Evolutionary conservation across 2,113 vertebrate species (phyloP), one percentile per base, ranked within the genome.

Genomic region (Callipepla californica): DNA sequence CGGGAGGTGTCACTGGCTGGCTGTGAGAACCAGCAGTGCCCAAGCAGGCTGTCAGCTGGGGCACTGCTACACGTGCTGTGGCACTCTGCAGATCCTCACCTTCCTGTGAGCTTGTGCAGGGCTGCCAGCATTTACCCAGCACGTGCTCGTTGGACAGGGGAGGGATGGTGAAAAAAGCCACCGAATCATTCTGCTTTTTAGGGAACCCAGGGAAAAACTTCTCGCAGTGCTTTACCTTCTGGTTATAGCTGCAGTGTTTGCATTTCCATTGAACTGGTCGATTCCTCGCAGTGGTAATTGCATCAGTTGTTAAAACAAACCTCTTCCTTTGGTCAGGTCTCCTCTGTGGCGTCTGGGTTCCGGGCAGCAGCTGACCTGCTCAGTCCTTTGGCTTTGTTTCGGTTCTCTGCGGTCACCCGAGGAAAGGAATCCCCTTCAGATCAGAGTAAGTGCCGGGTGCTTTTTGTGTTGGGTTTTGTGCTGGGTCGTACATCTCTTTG

Each of bases 371-470:
- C 92, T 5, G 97, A 99, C 91, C 97, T 99, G 93, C 97, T 99
- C 94, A 99, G 97, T 89, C 99, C 99, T 11, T 38, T 98, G 79
- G 98, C 98, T 65, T 96, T 99, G 67, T 98, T 99, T 94, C 97
- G 90, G 61, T 99, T 99, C 94, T 97, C 98, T 7, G 98, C 99
- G 3, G 96, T 99, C 15, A 97, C 96, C 18, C 97, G 93, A 47
- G 97, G 97, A 91, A 97, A 96, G 75, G 98, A 98, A 14, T 95
- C 98, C 3, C 98, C 98, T 55, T 89, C 98, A 9, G 81, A 91
- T 90, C 89, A 98, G 58, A 96, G 99, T 99, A 95, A 97, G 98
- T 88, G 45, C 61, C 66, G 57, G 25, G 5, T 79, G 11, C n/a
- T 72, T 87, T 90, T 34, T 36, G 11, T 47, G 25, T 57, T 36